These are phyloP conservation scores for Eurypyga helias DNA, from an alignment of 2,113 vertebrate species.

Conservation along the genomic window DNA sequence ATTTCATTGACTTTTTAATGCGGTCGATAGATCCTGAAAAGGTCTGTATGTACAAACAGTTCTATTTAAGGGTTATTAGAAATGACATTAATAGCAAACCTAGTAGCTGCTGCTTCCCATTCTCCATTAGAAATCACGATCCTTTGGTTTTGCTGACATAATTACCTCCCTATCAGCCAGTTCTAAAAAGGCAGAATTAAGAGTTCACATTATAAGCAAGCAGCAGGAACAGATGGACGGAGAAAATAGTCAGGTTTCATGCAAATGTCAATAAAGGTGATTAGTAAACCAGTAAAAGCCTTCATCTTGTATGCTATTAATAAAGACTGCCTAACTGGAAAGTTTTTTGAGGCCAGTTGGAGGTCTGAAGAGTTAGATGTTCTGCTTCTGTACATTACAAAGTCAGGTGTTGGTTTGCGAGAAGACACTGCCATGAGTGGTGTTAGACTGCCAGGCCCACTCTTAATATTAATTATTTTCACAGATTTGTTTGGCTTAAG, in stretches of 20 bases:
- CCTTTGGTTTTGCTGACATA: conserved; percentile 45
- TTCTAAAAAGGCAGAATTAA: conserved; percentile 41
- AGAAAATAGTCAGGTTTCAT: conserved; percentile 23
- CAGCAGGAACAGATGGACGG: conserved; percentile 54
- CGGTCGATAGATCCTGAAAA: neutral
- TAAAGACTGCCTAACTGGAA: neutral
- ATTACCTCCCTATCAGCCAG: conserved; percentile 10
- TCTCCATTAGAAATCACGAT: neutral
- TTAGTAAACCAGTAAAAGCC: conserved; percentile 28
- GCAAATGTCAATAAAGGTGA: conserved; percentile 49
- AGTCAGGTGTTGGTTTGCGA: neutral
- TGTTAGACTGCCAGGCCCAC: neutral
- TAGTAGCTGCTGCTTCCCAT: neutral
- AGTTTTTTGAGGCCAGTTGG: neutral
- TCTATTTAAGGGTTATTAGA: conserved; percentile 26
- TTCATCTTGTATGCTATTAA: too few species aligned
- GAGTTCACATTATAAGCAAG: conserved; percentile 19
- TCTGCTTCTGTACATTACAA: neutral
- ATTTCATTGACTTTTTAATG: conserved; percentile 41
- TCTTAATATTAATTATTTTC: neutral
- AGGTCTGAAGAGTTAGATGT: neutral
- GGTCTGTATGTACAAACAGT: neutral
- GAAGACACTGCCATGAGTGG: neutral
- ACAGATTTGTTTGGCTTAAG: neutral
- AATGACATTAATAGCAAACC: conserved; percentile 29